Percentiles rank a stretch among this genome's conserved stretches.
These are phyloP conservation scores for Leptodactylus fallax DNA, from an alignment of 2,797 vertebrate species.

Conservation along the genomic window DNA sequence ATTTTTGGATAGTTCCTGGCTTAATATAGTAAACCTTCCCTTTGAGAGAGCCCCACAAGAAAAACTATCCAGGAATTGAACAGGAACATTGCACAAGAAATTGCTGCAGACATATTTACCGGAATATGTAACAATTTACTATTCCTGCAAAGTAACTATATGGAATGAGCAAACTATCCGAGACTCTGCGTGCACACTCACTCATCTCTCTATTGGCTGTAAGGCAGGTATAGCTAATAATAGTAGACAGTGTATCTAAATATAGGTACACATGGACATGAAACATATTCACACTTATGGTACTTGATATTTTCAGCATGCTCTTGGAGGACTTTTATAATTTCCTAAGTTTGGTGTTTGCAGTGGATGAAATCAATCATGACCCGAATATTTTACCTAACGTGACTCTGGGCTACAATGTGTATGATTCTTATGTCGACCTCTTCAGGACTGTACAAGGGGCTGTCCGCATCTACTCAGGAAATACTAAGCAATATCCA, in stretches of 20 bases:
- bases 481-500: constrained; percentile 52
- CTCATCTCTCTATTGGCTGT: too few relatives aligned
- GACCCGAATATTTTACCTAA: constrained; percentile 52
- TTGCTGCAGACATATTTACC: too few relatives aligned
- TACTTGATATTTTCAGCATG: constrained; percentile 50
- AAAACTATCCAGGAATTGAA: too few relatives aligned
- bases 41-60: too few relatives aligned
- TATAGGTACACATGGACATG: neutral
- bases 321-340: constrained; percentile 58
- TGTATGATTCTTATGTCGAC: constrained; percentile 60
- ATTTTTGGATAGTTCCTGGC: too few relatives aligned
- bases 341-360: constrained; percentile 57
- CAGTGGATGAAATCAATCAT: constrained; percentile 61
- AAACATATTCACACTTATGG: neutral
- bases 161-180: too few relatives aligned
- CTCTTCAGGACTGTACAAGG: constrained; percentile 59
- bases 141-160: too few relatives aligned
- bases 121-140: too few relatives aligned
- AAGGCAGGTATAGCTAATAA: too few relatives aligned
- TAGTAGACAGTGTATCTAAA: neutral
- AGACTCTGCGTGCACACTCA: too few relatives aligned
- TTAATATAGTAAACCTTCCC: too few relatives aligned
- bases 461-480: constrained; percentile 56
- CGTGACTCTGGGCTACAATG: constrained; percentile 56
- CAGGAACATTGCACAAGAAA: too few relatives aligned